phyloP scores from a whole-genome alignment of 2,113 vertebrate genomes.

The Odocoileus hemionus region DNA sequence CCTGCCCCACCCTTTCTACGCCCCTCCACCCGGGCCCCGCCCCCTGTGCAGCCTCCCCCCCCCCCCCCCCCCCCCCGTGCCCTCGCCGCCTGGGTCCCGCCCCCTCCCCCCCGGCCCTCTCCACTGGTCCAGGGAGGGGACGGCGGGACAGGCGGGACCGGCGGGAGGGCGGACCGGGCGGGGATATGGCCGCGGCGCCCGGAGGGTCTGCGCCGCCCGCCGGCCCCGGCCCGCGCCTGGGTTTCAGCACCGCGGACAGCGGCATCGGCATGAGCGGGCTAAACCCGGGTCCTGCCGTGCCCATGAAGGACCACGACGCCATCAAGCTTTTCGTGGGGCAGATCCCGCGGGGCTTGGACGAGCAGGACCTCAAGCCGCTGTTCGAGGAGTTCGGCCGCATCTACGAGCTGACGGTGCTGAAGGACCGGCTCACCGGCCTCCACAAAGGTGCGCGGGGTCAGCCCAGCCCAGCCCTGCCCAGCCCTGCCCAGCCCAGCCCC shows the following conservation, averaged over 20 bases:
- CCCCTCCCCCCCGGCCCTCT: conserved; percentile 43
- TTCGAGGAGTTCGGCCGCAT: conserved; percentile 99
- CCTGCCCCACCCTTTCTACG: conserved; percentile 18
- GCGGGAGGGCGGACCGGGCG: conserved; percentile 47
- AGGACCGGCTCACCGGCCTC: conserved; percentile 98
- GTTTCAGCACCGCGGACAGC: conserved; percentile 73
- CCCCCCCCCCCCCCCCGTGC: too few species aligned
- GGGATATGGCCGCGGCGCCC: conserved; percentile 66
- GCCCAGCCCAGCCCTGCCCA: conserved; percentile 48
- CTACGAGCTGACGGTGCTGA: conserved; percentile 99
- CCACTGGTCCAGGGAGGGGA: conserved; percentile 62
- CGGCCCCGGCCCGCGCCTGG: conserved; percentile 64
- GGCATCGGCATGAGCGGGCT: conserved; percentile 63
- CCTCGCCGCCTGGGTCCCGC: neutral
- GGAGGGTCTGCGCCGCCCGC: conserved; percentile 63
- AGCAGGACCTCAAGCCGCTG: conserved; percentile 97
- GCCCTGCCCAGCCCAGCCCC: conserved; percentile 1
- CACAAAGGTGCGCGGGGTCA: conserved; percentile 92
- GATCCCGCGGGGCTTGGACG: conserved; percentile 97
- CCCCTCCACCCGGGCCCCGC: conserved; percentile 1
- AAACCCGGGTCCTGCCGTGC: conserved; percentile 79
- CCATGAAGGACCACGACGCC: conserved; percentile 99
- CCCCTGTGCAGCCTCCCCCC: conserved; percentile 4
- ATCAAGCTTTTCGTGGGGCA: conserved; percentile 99
- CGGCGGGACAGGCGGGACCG: conserved; percentile 44